Evolutionary conservation across 2,888 invertebrate species (phyloP).

Genomic region (Entomobrya proxima): DNA sequence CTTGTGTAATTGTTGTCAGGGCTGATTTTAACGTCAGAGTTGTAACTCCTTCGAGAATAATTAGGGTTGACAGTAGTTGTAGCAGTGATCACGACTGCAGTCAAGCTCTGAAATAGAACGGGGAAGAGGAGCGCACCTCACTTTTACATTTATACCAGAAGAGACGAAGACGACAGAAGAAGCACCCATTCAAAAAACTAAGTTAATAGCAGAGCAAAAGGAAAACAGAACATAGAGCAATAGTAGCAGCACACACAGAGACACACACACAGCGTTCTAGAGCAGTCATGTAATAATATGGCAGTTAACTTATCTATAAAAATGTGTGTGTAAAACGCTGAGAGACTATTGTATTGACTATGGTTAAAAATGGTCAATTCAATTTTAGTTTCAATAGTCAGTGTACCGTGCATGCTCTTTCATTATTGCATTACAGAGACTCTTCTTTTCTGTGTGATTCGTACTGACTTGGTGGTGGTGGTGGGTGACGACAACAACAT

Average conservation of each 20-base stretch:
- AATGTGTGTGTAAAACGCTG: too few species aligned
- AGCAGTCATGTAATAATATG: too few species aligned
- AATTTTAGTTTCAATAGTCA: too few species aligned
- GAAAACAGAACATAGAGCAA: background rate
- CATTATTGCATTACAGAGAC: too few species aligned
- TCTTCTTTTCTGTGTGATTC: background rate
- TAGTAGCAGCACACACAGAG: background rate
- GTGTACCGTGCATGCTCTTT: too few species aligned
- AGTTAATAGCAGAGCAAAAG: too few species aligned
- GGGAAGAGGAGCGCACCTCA: conserved; percentile 30
- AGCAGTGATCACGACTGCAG: conserved; percentile 61
- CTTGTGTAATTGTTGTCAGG: background rate
- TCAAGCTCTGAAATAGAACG: conserved; percentile 57
- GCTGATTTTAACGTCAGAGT: background rate
- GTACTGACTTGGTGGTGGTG: background rate
- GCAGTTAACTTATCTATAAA: too few species aligned
- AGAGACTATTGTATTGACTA: too few species aligned
- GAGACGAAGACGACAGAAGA: too few species aligned
- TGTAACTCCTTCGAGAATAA: background rate
- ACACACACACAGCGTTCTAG: too few species aligned
- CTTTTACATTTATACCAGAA: conserved; percentile 63
- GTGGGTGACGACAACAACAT: background rate
- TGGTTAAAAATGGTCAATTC: too few species aligned
- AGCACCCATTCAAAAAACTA: conserved; percentile 40
- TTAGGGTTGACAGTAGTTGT: background rate